These are phyloP conservation scores for Pogonomyrmex barbatus DNA, from an alignment of 1,140 invertebrate genomes.

Conservation along the genomic window DNA sequence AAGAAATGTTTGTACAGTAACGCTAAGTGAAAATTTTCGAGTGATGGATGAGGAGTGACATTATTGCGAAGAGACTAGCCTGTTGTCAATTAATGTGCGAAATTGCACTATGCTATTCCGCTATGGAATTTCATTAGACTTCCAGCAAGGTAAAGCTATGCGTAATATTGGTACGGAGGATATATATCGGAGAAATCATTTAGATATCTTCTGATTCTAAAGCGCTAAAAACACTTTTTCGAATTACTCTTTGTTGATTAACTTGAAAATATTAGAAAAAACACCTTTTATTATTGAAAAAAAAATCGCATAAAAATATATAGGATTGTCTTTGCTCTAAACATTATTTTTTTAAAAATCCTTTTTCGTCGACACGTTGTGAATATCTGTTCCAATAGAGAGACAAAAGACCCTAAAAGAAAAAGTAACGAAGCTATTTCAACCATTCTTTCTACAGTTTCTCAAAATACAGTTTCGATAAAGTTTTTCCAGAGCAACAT, in stretches of 20 bases:
- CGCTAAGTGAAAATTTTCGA: not conserved
- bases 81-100: slow-evolving; percentile 57
- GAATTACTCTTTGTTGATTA: not conserved
- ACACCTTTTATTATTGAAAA: not conserved
- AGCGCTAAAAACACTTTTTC: not conserved
- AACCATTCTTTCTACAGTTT: slow-evolving; percentile 29
- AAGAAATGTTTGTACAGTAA: not conserved
- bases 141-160: slow-evolving; percentile 38
- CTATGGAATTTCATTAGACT: slow-evolving; percentile 59
- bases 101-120: slow-evolving; percentile 49
- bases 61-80: slow-evolving; percentile 27
- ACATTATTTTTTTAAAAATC: not conserved
- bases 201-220: not conserved
- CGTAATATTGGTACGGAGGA: slow-evolving; percentile 30
- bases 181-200: slow-evolving; percentile 51
- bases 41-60: slow-evolving; percentile 31
- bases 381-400: not conserved
- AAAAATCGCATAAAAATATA: not conserved
- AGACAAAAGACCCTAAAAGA: not conserved
- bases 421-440: slow-evolving; percentile 22
- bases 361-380: not conserved
- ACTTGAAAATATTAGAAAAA: not conserved
- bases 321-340: not conserved
- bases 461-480: slow-evolving; percentile 54
- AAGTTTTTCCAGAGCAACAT: slow-evolving; percentile 39